A percentile compares a stretch with the other conserved stretches of the same genome.
Evolutionary conservation across 2,888 invertebrate species (phyloP).

Genomic region (Troilus luridus): DNA sequence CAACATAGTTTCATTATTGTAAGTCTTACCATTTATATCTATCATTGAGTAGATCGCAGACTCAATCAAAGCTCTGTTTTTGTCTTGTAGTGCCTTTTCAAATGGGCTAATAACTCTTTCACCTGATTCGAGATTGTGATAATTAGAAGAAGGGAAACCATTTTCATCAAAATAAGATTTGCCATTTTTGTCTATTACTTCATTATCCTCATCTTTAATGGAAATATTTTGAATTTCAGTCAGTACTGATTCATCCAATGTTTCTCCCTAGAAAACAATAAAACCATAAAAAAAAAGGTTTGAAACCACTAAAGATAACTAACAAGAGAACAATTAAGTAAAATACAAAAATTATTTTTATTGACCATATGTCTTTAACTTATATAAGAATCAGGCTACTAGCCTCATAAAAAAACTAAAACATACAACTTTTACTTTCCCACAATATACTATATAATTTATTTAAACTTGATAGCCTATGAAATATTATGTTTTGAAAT

Average conservation of each 20-base stretch:
- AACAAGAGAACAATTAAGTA: too few relatives aligned
- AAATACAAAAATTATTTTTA: too few relatives aligned
- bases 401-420: too few relatives aligned
- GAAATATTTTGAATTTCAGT: conserved; percentile 12
- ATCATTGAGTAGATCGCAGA: background rate
- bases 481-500: too few relatives aligned
- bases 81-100: conserved; percentile 10
- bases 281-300: background rate
- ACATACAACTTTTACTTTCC: too few relatives aligned
- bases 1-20: conserved; percentile 8
- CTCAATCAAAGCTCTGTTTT: background rate
- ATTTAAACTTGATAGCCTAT: too few relatives aligned
- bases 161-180: conserved; percentile 26
- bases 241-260: conserved; percentile 9
- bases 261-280: background rate
- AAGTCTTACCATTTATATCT: background rate
- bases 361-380: too few relatives aligned
- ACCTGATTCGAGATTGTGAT: background rate
- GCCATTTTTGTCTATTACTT: background rate
- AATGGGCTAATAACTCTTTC: background rate
- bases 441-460: too few relatives aligned
- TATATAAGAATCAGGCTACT: too few relatives aligned
- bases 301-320: too few relatives aligned
- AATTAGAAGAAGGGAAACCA: background rate
- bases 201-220: background rate